Percentiles rank a stretch among this genome's conserved stretches.
These are phyloP conservation scores for Trematomus loennbergii DNA, from an alignment of 2,113 vertebrate species.

Conservation along the genomic window DNA sequence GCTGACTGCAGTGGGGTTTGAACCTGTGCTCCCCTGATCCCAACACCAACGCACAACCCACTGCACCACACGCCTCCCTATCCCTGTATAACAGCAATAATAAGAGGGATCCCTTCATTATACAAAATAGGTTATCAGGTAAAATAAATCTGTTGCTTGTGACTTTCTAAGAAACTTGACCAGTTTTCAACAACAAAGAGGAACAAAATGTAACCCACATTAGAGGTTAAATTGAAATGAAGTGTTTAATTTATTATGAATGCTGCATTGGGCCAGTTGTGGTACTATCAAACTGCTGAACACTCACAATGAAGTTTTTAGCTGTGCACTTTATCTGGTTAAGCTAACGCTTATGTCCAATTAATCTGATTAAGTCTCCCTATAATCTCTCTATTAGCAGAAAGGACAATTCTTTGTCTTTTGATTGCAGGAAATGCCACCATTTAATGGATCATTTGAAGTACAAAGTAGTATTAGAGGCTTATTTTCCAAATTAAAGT, in stretches of 20 bases:
- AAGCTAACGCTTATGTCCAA: background rate
- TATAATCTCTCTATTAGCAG: background rate
- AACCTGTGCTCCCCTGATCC: too few relatives aligned
- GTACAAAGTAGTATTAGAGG: background rate
- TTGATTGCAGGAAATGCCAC: background rate
- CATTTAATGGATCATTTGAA: background rate
- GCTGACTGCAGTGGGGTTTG: too few relatives aligned
- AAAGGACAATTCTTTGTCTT: background rate
- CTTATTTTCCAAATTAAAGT: background rate
- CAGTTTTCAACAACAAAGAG: background rate
- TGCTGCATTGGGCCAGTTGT: background rate
- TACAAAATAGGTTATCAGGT: too few relatives aligned
- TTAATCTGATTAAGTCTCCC: background rate
- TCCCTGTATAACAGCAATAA: too few relatives aligned
- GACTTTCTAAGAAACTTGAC: background rate
- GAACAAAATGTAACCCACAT: background rate
- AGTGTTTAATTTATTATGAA: background rate
- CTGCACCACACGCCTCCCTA: too few relatives aligned
- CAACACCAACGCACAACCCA: too few relatives aligned
- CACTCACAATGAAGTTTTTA: conserved; percentile 1
- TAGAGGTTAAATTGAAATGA: background rate
- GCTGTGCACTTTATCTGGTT: conserved; percentile 2
- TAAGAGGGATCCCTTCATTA: too few relatives aligned
- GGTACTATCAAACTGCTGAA: background rate
- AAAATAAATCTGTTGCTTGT: too few relatives aligned